phyloP scores from a whole-genome alignment of 1,140 invertebrate genomes.

The Pseudomyrmex concolor region DNA sequence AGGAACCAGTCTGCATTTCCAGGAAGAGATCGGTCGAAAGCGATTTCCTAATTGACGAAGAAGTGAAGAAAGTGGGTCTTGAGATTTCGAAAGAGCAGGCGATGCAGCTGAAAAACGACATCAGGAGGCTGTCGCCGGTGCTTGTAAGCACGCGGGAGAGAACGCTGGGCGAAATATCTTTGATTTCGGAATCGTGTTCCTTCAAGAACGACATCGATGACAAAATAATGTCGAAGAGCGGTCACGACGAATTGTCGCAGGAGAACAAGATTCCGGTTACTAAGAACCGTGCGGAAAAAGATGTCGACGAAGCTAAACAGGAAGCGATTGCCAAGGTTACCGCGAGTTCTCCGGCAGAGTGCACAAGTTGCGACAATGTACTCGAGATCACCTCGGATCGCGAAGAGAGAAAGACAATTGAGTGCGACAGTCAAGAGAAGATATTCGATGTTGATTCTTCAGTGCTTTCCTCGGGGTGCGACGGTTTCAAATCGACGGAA shows the following conservation, averaged over 20 bases:
- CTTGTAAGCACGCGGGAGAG: slow-evolving; percentile 81
- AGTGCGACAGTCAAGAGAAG: not conserved
- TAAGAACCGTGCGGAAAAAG: too few species aligned
- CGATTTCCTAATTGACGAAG: slow-evolving; percentile 78
- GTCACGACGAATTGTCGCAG: not conserved
- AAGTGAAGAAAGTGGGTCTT: slow-evolving; percentile 80
- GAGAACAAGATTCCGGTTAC: not conserved
- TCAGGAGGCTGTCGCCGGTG: slow-evolving; percentile 81
- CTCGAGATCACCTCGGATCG: not conserved
- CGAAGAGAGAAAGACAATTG: not conserved
- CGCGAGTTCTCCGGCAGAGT: not conserved
- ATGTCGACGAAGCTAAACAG: not conserved
- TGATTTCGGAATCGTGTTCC: slow-evolving; percentile 76
- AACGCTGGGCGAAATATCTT: slow-evolving; percentile 82
- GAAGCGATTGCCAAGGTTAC: not conserved
- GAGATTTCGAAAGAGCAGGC: slow-evolving; percentile 82
- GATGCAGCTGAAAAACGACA: slow-evolving; percentile 80
- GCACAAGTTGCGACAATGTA: not conserved
- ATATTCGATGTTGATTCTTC: slow-evolving; percentile 25
- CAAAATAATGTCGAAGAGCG: slow-evolving; percentile 10
- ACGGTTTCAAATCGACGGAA: slow-evolving; percentile 1
- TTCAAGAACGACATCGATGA: slow-evolving; percentile 41
- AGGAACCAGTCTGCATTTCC: not conserved
- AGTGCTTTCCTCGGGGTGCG: not conserved
- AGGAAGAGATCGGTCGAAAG: slow-evolving; percentile 69